Evolutionary conservation across 1,140 invertebrate species (phyloP), one percentile per base, ranked within the genome.

Genomic region (Musca vetustissima): DNA sequence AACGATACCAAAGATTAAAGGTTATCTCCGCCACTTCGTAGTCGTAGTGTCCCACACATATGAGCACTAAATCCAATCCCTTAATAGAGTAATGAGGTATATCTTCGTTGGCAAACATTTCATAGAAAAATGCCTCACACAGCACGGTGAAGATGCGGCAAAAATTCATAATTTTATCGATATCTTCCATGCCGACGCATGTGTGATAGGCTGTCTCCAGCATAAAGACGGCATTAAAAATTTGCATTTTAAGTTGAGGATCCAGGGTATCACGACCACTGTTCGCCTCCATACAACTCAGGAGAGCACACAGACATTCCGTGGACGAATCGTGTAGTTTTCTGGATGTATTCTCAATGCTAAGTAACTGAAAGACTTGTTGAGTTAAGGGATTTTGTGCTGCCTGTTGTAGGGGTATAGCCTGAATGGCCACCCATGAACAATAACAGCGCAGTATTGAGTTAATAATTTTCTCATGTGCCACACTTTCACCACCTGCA

Each of bases 1-100:
- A 83, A 43, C 93, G 87, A 83, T 97, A 98, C 98, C 98, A 99
- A 64, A 99, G 87, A 82, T 96, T 94, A 79, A 99, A 99, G 4
- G 96, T 98, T 69, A 98, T 95, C 84, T 98, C 95, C 28, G 95
- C 94, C 48, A 99, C 91, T 91, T 98, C 96, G 86, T 97, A 99
- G 83, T 99, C 96, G 83, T 98, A 95, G 86, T 99, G 96, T 0
- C 95, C 94, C 48, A 95, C 93, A 85, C 97, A 98, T 9, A 92
- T 89, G 13, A 99, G 84, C 32, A 98, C 89, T 74, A 97, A 85
- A 80, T 99, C 94, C 65, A 99, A 84, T 14, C 93, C 89, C 81
- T 93, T 91, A 43, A 98, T 86, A 28, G 94, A 91, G 83, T 95
- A 93, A 85, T 94, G 91, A 22, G 88, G 87, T 53, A 83, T 78